Evolutionary conservation across 2,888 invertebrate species (phyloP).

Genomic region (Eudemis profundana): DNA sequence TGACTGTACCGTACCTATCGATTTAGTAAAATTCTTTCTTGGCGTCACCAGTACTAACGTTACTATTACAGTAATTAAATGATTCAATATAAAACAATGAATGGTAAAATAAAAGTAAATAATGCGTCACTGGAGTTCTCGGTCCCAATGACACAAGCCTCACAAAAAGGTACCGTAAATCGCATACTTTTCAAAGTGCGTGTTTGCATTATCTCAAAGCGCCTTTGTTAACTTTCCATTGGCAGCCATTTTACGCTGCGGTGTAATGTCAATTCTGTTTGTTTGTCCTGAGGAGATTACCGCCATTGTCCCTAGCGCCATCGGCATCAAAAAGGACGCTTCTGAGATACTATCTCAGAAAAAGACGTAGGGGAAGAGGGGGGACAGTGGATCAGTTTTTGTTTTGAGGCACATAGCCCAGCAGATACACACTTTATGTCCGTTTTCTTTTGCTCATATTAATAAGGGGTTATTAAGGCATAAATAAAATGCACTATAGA

Average conservation of each 20-base stretch:
- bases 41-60: too few relatives aligned
- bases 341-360: conserved; percentile 55
- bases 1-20: too few relatives aligned
- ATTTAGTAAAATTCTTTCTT: too few relatives aligned
- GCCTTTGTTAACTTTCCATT: conserved; percentile 75
- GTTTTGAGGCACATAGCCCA: too few relatives aligned
- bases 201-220: conserved; percentile 67
- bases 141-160: conserved; percentile 52
- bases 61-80: background rate
- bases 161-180: conserved; percentile 66
- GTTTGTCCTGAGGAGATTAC: conserved; percentile 71
- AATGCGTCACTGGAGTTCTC: conserved; percentile 45
- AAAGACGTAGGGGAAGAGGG: too few relatives aligned
- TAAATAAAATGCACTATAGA: too few relatives aligned
- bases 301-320: conserved; percentile 72
- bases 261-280: conserved; percentile 71
- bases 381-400: too few relatives aligned
- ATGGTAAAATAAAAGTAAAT: conserved; percentile 3
- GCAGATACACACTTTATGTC: too few relatives aligned
- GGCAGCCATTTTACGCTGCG: conserved; percentile 61
- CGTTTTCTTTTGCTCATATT: too few relatives aligned
- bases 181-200: conserved; percentile 66
- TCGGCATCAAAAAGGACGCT: conserved; percentile 68
- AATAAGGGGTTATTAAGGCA: too few relatives aligned
- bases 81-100: background rate